Evolutionary conservation across 2,888 invertebrate species (phyloP), one percentile per base, ranked within the genome.

Genomic region (Fabriciana adippe): DNA sequence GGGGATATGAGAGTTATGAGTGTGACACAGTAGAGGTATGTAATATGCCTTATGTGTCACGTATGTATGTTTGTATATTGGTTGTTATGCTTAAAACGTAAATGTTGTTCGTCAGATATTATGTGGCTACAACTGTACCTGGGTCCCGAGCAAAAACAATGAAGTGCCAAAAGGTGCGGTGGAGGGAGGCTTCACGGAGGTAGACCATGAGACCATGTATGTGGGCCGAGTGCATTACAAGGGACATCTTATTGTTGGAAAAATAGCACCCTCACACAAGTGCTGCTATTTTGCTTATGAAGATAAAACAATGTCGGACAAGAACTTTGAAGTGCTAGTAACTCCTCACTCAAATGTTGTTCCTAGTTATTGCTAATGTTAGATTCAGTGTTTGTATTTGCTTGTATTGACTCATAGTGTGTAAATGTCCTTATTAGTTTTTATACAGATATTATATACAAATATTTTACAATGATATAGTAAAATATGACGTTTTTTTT

Each of bases 221-320:
- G 60, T 74, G 1, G 74, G 74, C 15, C 60, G 74, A 14, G 74
- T 64, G 2, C 55, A 66, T 16, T 48, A 59, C 11, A 21, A 69
- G 73, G 95, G 95, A 16, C 95, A 94, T 63, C 82, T 96, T 5
- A 94, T 97, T 76, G 96, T 97, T 54, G 97, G 97, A n/a, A 97
- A 97, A 88, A 86, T 96, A 89, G 66, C 6, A 16, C 79, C 82
- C 0, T 94, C 95, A 21, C 97, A 97, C 79, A 94, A 94, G 55
- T 94, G 94, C 0, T 95, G 95, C 74, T 97, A 97, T 78, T 84
- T 97, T 16, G 89, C 97, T 55, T 97, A 76, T 64, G 16, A 11
- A 0, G 41, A 18, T 2, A 53, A 3, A 13, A 18, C 16, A 18
- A 6, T 53, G 21, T 2, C 0, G 4, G 13, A 18, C 3, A 11